A percentile compares a stretch with the other conserved stretches of the same genome.
Evolutionary conservation across 2,888 invertebrate genomes (phyloP).

Genomic region (Psylliodes chrysocephalus): DNA sequence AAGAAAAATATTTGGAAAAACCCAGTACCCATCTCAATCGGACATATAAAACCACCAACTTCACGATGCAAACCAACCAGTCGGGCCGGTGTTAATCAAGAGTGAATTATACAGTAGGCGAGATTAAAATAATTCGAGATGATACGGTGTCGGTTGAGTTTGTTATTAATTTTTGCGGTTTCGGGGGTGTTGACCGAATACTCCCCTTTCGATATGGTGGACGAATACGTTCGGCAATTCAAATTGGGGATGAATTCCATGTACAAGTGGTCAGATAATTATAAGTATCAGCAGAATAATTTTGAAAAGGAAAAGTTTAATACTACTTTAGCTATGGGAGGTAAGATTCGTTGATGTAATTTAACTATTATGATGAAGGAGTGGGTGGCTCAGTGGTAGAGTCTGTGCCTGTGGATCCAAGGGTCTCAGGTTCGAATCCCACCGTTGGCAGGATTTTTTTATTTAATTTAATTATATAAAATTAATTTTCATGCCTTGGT

Average conservation of each 20-base stretch:
- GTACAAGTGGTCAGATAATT: slow-evolving; percentile 49
- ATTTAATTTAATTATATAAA: too few species aligned
- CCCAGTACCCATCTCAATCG: background rate
- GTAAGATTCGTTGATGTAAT: too few species aligned
- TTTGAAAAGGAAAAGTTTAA: slow-evolving; percentile 48
- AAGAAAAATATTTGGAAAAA: slow-evolving; percentile 23
- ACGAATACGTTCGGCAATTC: slow-evolving; percentile 56
- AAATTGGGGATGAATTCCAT: slow-evolving; percentile 50
- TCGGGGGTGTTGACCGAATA: slow-evolving; percentile 21
- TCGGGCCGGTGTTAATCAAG: too few species aligned
- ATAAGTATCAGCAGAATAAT: slow-evolving; percentile 46
- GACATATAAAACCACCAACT: slow-evolving; percentile 23
- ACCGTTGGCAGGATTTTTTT: too few species aligned
- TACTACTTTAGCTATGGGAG: slow-evolving; percentile 48
- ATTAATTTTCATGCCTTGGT: too few species aligned
- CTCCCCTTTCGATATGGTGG: slow-evolving; percentile 56
- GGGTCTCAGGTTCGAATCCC: too few species aligned
- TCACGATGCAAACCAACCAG: slow-evolving; percentile 4
- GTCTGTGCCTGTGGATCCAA: too few species aligned
- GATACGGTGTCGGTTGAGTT: slow-evolving; percentile 13
- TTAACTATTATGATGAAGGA: too few species aligned
- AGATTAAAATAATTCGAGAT: too few species aligned
- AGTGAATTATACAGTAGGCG: too few species aligned
- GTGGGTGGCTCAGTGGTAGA: too few species aligned
- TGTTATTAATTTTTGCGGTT: slow-evolving; percentile 10